Evolutionary conservation across 1,140 invertebrate genomes (phyloP).

Genomic region (Drosophila ogumai): DNA sequence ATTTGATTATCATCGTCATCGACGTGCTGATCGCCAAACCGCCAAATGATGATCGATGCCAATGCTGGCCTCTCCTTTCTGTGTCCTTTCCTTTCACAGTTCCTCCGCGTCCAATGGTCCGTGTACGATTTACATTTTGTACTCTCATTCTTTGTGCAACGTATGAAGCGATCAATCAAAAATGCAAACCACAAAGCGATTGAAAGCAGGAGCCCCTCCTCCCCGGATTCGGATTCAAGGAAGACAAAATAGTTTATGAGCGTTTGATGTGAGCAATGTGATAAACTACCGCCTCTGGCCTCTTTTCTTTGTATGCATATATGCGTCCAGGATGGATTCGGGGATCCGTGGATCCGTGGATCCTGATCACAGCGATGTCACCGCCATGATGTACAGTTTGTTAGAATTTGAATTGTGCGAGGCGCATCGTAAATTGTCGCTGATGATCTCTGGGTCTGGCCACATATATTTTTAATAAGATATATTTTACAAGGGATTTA

Average conservation of each 20-base stretch:
- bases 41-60: slow-evolving; percentile 81
- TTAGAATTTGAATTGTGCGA: slow-evolving; percentile 83
- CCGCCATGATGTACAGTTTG: slow-evolving; percentile 79
- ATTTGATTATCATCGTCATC: slow-evolving; percentile 78
- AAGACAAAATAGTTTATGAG: slow-evolving; percentile 83
- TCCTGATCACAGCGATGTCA: slow-evolving; percentile 51
- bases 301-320: slow-evolving; percentile 46
- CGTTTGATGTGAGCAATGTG: slow-evolving; percentile 63
- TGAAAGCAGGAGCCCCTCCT: background rate
- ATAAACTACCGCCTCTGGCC: slow-evolving; percentile 58
- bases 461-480: too few species aligned
- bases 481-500: background rate
- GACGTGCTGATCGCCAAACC: slow-evolving; percentile 66
- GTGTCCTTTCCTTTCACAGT: slow-evolving; percentile 18
- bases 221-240: slow-evolving; percentile 50
- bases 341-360: background rate
- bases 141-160: slow-evolving; percentile 64
- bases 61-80: slow-evolving; percentile 14
- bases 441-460: background rate
- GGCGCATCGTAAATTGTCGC: slow-evolving; percentile 78
- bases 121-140: slow-evolving; percentile 72
- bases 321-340: slow-evolving; percentile 12
- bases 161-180: slow-evolving; percentile 84
- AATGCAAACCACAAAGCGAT: slow-evolving; percentile 69
- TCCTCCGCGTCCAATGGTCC: slow-evolving; percentile 19